Evolutionary conservation across 2,888 invertebrate genomes (phyloP), one percentile per base, ranked within the genome.

Genomic region (Malacosoma neustria): DNA sequence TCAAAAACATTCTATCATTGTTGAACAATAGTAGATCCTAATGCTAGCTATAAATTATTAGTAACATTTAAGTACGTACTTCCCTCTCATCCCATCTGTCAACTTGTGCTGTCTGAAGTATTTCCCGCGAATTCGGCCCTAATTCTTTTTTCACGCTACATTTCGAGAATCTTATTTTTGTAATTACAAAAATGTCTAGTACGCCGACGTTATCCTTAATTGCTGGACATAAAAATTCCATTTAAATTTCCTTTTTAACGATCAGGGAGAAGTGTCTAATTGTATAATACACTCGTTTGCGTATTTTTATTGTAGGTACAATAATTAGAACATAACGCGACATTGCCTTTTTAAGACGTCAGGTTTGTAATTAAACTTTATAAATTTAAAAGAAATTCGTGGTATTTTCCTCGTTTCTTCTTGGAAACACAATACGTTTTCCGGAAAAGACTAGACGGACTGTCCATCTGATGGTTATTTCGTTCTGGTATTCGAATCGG

Each of bases 181-280:
- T 85, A 85, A 85, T 85, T 85, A 85, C 84, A 84, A 85, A 84
- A 85, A 84, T 82, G 84, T 85, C 84, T 81, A 81, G 77, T 77
- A 79, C 80, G 74, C 70, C 80, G 73, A 80, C 84, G 77, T 84
- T 85, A 82, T 84, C 84, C 85, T 85, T 85, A 85, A 85, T 84
- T 85, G 82, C 81, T 81, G 81, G 75, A 85, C 85, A 85, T 86
- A 86, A 86, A 86, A 87, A 87, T 86, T 87, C 86, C 86, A 87
- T 87, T 86, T 81, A 85, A 87, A 85, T 87, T 87, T 86, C 81
- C 86, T 74, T 85, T 86, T 85, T 85, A 84, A 84, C 82, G 80
- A 84, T 84, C 79, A 60, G 64, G 77, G 81, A 77, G 76, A 80
- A 77, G 81, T 82, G 81, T 80, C 84, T 85, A 84, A 85, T 85